phyloP scores from a whole-genome alignment of 2,888 invertebrate genomes.

The Troilus luridus region DNA sequence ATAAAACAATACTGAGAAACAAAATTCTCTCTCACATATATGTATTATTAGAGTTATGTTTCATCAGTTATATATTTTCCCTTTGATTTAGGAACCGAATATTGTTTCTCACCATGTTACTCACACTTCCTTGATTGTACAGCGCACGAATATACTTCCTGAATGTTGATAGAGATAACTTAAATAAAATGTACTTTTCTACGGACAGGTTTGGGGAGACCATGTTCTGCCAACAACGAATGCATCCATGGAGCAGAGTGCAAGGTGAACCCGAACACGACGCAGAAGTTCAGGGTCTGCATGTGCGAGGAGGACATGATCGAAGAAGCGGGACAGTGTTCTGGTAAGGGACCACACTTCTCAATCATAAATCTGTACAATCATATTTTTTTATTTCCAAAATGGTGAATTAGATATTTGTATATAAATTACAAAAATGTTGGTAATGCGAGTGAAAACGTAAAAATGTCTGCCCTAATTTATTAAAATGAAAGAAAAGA shows the following conservation, averaged over 20 bases:
- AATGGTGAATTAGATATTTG: too few species aligned
- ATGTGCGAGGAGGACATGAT: slow-evolving; percentile 77
- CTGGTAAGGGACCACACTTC: slow-evolving; percentile 70
- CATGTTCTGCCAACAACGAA: slow-evolving; percentile 75
- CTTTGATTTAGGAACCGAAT: neutral
- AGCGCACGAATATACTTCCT: neutral
- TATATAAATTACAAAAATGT: too few species aligned
- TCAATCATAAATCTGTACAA: neutral
- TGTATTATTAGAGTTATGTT: neutral
- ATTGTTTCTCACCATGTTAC: neutral
- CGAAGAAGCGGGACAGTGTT: slow-evolving; percentile 77
- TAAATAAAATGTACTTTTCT: neutral
- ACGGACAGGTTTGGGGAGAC: slow-evolving; percentile 72
- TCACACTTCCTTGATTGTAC: neutral
- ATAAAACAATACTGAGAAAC: slow-evolving; percentile 66
- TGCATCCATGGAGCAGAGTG: slow-evolving; percentile 78
- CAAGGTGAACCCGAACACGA: slow-evolving; percentile 69
- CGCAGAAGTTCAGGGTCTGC: slow-evolving; percentile 72
- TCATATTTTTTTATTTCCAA: too few species aligned
- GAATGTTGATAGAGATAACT: neutral
- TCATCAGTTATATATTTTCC: neutral
- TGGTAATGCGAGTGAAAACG: too few species aligned
- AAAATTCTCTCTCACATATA: neutral
- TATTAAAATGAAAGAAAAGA: too few species aligned
- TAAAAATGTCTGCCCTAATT: too few species aligned